A percentile compares a stretch with the other conserved stretches of the same genome.
phyloP scores from a whole-genome alignment of 2,888 invertebrate genomes.

The Dendrolimus houi region DNA sequence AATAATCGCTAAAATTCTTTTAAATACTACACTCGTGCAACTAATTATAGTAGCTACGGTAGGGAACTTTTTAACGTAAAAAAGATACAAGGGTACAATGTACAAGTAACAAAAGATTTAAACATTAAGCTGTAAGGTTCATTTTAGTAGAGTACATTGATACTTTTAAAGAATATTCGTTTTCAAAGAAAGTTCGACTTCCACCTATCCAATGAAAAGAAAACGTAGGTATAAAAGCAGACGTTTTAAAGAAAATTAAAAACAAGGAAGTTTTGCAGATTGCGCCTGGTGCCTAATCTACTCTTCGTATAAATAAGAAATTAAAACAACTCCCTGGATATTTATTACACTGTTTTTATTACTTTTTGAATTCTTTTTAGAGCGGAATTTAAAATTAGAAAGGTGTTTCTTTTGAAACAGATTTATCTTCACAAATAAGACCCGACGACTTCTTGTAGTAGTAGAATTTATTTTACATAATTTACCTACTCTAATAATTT shows the following conservation, averaged over 20 bases:
- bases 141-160: constrained; percentile 27
- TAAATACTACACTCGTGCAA: constrained; percentile 8
- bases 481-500: too few relatives aligned
- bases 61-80: constrained; percentile 46
- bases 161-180: constrained; percentile 52
- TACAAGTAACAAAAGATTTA: constrained; percentile 41
- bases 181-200: constrained; percentile 66
- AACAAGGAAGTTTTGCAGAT: constrained; percentile 71
- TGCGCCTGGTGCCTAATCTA: constrained; percentile 64
- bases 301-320: constrained; percentile 69
- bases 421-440: background rate
- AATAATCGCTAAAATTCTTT: background rate
- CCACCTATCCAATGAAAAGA: constrained; percentile 66
- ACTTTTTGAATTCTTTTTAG: constrained; percentile 44
- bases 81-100: constrained; percentile 57
- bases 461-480: too few relatives aligned
- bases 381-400: background rate
- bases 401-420: background rate
- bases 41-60: constrained; percentile 31
- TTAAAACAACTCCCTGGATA: constrained; percentile 74
- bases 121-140: constrained; percentile 6
- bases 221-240: constrained; percentile 56
- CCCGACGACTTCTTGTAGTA: background rate
- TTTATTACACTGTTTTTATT: constrained; percentile 71
- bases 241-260: constrained; percentile 76